A percentile compares a stretch with the other conserved stretches of the same genome.
Conservation (phyloP, 2,888 invertebrate species). For the Philopedon plagiatum region DNA sequence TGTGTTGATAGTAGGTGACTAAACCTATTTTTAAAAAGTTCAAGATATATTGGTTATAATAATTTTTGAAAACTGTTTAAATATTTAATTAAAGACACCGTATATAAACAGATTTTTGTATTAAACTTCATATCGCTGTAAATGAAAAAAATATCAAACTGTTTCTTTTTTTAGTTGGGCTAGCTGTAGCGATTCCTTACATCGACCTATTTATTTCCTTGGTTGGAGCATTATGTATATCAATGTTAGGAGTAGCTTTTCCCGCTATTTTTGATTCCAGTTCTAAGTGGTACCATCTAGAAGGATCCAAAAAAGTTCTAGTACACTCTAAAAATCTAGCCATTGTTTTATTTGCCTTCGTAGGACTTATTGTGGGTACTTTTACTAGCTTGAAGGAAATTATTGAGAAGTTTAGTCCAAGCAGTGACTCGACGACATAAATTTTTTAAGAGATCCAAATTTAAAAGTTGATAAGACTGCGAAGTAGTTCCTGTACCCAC, state of each 20-base stretch:
- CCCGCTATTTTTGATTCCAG: slow-evolving; percentile 90
- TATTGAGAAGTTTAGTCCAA: slow-evolving; percentile 66
- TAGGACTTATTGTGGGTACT: slow-evolving; percentile 78
- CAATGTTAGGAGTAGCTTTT: slow-evolving; percentile 90
- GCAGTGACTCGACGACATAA: background rate
- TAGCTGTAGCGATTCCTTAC: slow-evolving; percentile 89
- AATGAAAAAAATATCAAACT: no score
- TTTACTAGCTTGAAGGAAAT: slow-evolving; percentile 76
- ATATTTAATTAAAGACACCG: no score
- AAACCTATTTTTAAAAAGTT: no score
- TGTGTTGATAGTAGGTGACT: no score
- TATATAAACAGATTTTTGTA: no score
- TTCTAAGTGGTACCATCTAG: slow-evolving; percentile 83
- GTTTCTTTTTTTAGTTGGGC: slow-evolving; percentile 40
- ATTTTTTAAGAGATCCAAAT: background rate
- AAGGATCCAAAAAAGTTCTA: slow-evolving; percentile 69
- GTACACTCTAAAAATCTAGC: slow-evolving; percentile 71
- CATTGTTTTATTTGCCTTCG: slow-evolving; percentile 74
- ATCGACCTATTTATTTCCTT: slow-evolving; percentile 85
- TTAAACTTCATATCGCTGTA: no score
- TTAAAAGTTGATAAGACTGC: no score
- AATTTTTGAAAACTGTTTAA: no score
- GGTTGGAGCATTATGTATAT: slow-evolving; percentile 89
- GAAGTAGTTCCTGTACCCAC: no score
- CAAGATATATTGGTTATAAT: no score